Base-by-base conservation (phyloP, 2,113 vertebrate genomes). In the Carlito syrichta region DNA sequence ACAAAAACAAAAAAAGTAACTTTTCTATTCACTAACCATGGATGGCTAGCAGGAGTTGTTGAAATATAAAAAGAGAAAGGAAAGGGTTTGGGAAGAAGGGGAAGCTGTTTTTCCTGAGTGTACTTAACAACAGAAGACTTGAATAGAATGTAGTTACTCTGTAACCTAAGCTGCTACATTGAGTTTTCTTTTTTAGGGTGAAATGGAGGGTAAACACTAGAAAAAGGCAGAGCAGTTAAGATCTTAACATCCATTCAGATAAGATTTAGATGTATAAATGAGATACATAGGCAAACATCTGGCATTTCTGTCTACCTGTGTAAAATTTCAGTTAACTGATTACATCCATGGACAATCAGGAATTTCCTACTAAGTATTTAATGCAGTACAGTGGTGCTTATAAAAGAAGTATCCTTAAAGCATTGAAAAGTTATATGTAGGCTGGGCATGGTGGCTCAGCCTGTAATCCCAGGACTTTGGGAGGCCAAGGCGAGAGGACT, bases 251-350 rank as follows among this genome's bases (percentile, higher is more conserved):
- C 84, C 48, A 60, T 82, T 19, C 19, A 71, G n/a, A n/a, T 89
- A 52, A 96, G 14, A 71, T 38, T 87, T 74, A 76, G 40, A 35
- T 91, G 95, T 81, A 14, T 76, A 77, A 81, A 68, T 69, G 27
- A 58, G 50, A 50, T 45, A 78, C 12, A 11, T 56, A 95, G 48
- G 68, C 13, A 86, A 48, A 58, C 20, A 79, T 81, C 22, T 69
- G 63, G 17, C 63, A 92, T 86, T 83, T 89, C 87, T 92, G 30
- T 90, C 62, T 54, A 60, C 27, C 52, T 43, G 13, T n/a, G 12
- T 85, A 62, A 84, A 91, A 74, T 93, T 32, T 23, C n/a, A n/a
- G 14, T 94, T 86, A 82, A 73, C 90, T 82, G 17, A 50, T 95
- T 20, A 91, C n/a, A n/a, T n/a, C 35, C 69, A 56, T 74, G 69